phyloP scores from a whole-genome alignment of 2,888 invertebrate species.

The Pterostichus niger region DNA sequence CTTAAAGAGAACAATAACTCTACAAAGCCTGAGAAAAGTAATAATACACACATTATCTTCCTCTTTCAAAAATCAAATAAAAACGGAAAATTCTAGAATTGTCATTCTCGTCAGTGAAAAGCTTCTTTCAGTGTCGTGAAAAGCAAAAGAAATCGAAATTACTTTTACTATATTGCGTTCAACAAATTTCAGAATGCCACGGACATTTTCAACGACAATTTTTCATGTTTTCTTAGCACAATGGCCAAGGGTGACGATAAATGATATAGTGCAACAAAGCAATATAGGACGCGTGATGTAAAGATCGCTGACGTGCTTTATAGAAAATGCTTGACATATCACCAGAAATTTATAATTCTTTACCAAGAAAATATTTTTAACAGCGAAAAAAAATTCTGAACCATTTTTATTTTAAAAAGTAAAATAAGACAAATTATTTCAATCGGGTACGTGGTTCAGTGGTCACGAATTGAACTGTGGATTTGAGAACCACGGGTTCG shows the following conservation, averaged over 20 bases:
- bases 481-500: no score
- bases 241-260: constrained; percentile 8
- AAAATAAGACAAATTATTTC: no score
- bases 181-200: constrained; percentile 12
- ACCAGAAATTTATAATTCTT: constrained; percentile 4
- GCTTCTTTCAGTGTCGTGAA: background rate
- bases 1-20: background rate
- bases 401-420: no score
- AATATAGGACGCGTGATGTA: constrained; percentile 12
- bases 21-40: constrained; percentile 3
- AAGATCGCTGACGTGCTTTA: background rate
- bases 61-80: constrained; percentile 30
- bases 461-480: no score
- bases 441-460: no score
- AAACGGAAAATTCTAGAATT: constrained; percentile 23
- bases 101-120: constrained; percentile 8
- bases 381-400: no score
- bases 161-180: constrained; percentile 33
- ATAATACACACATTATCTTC: constrained; percentile 20
- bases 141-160: constrained; percentile 35
- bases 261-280: constrained; percentile 41
- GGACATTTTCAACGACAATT: background rate
- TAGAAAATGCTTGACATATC: constrained; percentile 5
- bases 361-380: background rate
- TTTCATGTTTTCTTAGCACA: constrained; percentile 38